Percentiles rank a stretch among this genome's conserved stretches.
These are phyloP conservation scores for Porites rus DNA, from an alignment of 92 coral and sea anemone genomes.

Conservation along the genomic window DNA sequence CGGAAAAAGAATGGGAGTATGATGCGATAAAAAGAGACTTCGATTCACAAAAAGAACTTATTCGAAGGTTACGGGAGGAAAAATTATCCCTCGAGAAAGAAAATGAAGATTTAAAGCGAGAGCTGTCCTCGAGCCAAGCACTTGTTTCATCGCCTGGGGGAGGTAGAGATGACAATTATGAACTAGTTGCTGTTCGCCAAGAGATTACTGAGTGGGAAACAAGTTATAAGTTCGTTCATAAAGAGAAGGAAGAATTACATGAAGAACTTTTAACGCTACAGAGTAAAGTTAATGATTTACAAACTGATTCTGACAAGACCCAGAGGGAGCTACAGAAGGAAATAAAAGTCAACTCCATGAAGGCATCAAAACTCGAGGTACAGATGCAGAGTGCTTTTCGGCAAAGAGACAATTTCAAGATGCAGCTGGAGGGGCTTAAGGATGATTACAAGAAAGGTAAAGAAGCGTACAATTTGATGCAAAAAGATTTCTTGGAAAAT, in stretches of 20 bases:
- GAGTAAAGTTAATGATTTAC: constrained; percentile 84
- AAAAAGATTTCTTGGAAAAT: constrained; percentile 89
- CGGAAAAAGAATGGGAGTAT: constrained; percentile 93
- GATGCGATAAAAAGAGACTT: constrained; percentile 89
- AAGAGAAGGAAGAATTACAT: constrained; percentile 94
- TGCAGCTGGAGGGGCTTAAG: constrained; percentile 81
- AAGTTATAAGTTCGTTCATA: constrained; percentile 85
- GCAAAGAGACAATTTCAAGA: constrained; percentile 91
- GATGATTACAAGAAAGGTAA: constrained; percentile 90
- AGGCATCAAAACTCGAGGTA: constrained; percentile 89
- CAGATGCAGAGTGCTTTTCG: constrained; percentile 87
- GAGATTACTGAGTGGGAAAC: constrained; percentile 95
- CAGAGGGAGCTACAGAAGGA: constrained; percentile 95
- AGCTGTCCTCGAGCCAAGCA: constrained; percentile 84
- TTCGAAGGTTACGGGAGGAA: constrained; percentile 87
- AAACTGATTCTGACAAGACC: constrained; percentile 83
- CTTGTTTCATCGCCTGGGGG: constrained; percentile 76
- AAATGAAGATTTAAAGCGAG: constrained; percentile 83
- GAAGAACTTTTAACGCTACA: constrained; percentile 84
- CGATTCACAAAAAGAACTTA: constrained; percentile 72
- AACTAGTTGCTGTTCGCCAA: constrained; percentile 82
- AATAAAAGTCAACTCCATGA: constrained; percentile 80
- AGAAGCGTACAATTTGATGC: constrained; percentile 83
- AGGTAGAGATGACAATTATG: constrained; percentile 67
- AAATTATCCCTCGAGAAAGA: constrained; percentile 76